phyloP scores from a whole-genome alignment of 2,113 vertebrate species.

The Mustela nigripes region DNA sequence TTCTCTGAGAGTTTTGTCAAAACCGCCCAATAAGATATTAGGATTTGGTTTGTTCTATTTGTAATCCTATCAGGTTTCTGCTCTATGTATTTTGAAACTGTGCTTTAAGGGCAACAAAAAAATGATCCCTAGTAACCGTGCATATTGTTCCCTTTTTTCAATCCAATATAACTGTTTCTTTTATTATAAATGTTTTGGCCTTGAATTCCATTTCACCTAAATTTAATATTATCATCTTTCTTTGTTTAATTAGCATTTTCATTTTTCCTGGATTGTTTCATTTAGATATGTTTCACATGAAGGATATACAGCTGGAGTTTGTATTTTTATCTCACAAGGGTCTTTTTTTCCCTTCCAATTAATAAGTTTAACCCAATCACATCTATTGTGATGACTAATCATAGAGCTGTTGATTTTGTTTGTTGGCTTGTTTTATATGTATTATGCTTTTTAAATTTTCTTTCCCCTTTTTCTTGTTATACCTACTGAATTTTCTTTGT shows the following conservation, averaged over 20 bases:
- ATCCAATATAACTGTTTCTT: neutral
- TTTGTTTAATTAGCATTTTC: neutral
- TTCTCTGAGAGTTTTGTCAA: neutral
- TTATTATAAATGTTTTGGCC: neutral
- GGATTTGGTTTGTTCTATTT: neutral
- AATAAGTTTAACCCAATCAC: neutral
- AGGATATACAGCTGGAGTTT: neutral
- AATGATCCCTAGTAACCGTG: neutral
- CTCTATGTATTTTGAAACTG: neutral
- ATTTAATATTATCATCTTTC: neutral
- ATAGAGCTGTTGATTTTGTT: neutral
- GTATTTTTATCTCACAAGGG: neutral
- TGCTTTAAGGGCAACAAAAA: neutral
- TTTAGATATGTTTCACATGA: neutral
- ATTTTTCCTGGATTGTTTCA: slow-evolving; percentile 19
- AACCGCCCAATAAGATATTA: neutral
- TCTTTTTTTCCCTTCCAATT: neutral
- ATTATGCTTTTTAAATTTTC: neutral
- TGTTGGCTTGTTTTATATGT: neutral
- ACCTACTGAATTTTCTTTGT: neutral
- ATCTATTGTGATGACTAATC: neutral
- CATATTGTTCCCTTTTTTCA: neutral
- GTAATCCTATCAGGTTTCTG: neutral
- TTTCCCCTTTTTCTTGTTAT: neutral
- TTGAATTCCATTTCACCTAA: slow-evolving; percentile 45